Conservation (phyloP, 2,888 invertebrate species). For the Allolobophora icterica region DNA sequence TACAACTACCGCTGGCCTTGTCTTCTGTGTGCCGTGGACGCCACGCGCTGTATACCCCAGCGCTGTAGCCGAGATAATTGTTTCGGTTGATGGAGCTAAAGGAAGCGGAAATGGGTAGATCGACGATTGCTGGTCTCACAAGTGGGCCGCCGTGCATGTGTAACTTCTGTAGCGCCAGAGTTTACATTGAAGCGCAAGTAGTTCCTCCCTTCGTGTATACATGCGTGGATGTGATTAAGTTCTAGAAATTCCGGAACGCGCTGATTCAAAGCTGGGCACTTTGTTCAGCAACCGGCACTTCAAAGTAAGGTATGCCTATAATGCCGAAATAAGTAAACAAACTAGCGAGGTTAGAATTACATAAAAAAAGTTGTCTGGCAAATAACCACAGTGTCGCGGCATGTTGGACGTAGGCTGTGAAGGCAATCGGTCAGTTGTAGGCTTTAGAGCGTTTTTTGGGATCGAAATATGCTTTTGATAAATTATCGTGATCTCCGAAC, state of each 20-base stretch:
- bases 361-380: neutral
- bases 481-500: too few relatives aligned
- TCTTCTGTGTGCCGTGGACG: neutral
- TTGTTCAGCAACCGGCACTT: neutral
- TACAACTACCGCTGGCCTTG: neutral
- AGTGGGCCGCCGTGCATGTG: neutral
- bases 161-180: neutral
- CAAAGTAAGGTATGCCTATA: neutral
- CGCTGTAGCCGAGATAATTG: neutral
- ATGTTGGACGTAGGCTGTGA: too few relatives aligned
- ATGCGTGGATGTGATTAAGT: neutral
- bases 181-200: neutral
- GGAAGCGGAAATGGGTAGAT: neutral
- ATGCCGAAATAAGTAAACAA: neutral
- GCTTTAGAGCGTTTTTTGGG: too few relatives aligned
- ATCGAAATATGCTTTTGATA: too few relatives aligned
- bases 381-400: too few relatives aligned
- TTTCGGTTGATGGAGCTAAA: neutral
- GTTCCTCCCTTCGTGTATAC: neutral
- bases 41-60: neutral
- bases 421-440: too few relatives aligned
- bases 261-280: neutral
- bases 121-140: neutral
- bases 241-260: neutral
- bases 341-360: neutral